Percentiles rank a stretch among this genome's conserved stretches.
Conservation (phyloP, 1,140 invertebrate species). For the Trachymyrmex septentrionalis region DNA sequence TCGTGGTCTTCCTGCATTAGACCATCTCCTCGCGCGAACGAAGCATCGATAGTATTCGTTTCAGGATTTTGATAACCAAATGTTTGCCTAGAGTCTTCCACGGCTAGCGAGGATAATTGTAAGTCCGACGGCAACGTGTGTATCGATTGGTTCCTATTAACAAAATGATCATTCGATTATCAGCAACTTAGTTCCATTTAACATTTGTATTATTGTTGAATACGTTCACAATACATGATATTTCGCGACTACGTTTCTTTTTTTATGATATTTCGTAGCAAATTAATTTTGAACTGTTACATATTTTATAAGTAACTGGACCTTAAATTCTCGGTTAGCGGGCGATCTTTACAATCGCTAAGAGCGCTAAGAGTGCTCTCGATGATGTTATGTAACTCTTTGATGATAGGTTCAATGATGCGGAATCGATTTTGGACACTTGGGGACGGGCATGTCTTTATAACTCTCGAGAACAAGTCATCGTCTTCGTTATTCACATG, state of each 20-base stretch:
- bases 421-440: not conserved
- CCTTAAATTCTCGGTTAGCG: not conserved
- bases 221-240: too few relatives aligned
- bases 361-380: constrained; percentile 16
- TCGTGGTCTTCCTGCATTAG: not conserved
- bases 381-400: constrained; percentile 44
- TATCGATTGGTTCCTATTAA: constrained; percentile 22
- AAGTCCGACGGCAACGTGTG: not conserved
- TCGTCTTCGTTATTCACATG: not conserved
- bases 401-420: constrained; percentile 30
- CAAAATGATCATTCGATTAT: not conserved
- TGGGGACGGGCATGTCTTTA: not conserved
- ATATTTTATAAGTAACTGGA: not conserved
- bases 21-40: constrained; percentile 10
- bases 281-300: not conserved
- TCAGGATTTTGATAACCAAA: not conserved
- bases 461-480: constrained; percentile 15
- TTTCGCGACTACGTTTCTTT: not conserved
- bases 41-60: not conserved
- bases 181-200: not conserved
- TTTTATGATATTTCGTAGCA: not conserved
- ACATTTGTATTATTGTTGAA: not conserved
- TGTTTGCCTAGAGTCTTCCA: not conserved
- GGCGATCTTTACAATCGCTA: not conserved
- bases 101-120: not conserved